A percentile compares a stretch with the other conserved stretches of the same genome.
Conservation (phyloP, 1,140 invertebrate species). For the Pseudachorutes palmiensis region DNA sequence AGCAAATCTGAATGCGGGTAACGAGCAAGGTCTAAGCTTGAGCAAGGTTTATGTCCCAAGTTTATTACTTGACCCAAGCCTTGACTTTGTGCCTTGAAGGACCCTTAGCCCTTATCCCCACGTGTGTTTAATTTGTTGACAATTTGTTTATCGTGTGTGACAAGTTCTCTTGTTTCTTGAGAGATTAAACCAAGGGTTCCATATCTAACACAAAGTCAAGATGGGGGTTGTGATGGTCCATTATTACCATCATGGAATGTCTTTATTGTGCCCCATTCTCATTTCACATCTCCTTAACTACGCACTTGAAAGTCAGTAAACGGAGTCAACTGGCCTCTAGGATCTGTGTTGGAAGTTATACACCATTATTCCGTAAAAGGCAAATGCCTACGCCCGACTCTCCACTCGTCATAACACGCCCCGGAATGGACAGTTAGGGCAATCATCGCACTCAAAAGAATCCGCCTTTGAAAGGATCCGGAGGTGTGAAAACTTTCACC, state of each 20-base stretch:
- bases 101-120: too few relatives aligned
- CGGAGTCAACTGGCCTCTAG: slow-evolving; percentile 2
- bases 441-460: background rate
- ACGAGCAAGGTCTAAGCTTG: too few relatives aligned
- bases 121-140: too few relatives aligned
- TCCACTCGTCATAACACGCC: slow-evolving; percentile 1
- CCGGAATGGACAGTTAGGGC: background rate
- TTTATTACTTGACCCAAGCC: too few relatives aligned
- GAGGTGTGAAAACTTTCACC: background rate
- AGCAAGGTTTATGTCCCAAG: too few relatives aligned
- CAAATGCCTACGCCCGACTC: too few relatives aligned
- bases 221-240: slow-evolving; percentile 35
- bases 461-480: too few relatives aligned
- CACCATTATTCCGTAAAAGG: background rate
- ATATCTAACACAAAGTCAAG: slow-evolving; percentile 12
- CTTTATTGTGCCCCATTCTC: slow-evolving; percentile 35
- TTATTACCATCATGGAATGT: slow-evolving; percentile 37
- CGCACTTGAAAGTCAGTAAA: slow-evolving; percentile 9
- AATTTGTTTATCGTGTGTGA: too few relatives aligned
- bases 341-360: background rate
- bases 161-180: background rate
- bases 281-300: slow-evolving; percentile 30
- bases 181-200: slow-evolving; percentile 30
- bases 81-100: too few relatives aligned
- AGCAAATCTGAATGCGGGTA: too few relatives aligned